A percentile compares a stretch with the other conserved stretches of the same genome.
Conservation (phyloP, 2,797 vertebrate genomes). For the Psittacula derbiana region DNA sequence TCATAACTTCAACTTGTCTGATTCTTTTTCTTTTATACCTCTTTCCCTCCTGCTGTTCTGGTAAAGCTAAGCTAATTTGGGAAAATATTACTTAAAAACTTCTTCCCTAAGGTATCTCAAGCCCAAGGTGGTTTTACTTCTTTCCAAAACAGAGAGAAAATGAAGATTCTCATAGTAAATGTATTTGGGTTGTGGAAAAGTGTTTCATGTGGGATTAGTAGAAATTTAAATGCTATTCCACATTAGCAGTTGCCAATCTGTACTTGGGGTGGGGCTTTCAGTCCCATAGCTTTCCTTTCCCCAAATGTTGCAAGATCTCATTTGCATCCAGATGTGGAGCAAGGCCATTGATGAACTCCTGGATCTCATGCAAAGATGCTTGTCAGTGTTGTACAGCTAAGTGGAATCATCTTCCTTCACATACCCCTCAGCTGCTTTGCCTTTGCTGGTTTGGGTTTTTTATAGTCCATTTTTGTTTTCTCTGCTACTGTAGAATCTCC, state of each 20-base stretch:
- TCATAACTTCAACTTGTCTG: background rate
- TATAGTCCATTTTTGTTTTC: background rate
- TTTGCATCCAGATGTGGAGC: background rate
- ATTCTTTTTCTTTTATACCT: background rate
- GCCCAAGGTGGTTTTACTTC: background rate
- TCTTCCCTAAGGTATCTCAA: background rate
- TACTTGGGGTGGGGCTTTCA: background rate
- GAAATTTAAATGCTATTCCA: background rate
- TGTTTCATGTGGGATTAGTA: background rate
- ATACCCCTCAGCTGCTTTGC: background rate
- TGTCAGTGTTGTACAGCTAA: background rate
- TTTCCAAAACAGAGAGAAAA: background rate
- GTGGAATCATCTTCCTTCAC: background rate
- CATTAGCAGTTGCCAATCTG: background rate
- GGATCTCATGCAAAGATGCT: background rate
- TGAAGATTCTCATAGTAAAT: background rate
- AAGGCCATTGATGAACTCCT: background rate
- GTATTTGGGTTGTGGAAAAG: background rate
- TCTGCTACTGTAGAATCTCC: background rate
- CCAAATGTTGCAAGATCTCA: background rate
- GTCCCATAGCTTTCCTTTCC: background rate
- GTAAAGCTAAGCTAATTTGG: background rate
- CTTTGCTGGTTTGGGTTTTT: background rate
- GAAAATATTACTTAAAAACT: background rate
- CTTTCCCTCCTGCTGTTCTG: background rate